These are phyloP conservation scores for Anguilla marmorata DNA, from an alignment of 2,797 vertebrate genomes.

Conservation along the genomic window DNA sequence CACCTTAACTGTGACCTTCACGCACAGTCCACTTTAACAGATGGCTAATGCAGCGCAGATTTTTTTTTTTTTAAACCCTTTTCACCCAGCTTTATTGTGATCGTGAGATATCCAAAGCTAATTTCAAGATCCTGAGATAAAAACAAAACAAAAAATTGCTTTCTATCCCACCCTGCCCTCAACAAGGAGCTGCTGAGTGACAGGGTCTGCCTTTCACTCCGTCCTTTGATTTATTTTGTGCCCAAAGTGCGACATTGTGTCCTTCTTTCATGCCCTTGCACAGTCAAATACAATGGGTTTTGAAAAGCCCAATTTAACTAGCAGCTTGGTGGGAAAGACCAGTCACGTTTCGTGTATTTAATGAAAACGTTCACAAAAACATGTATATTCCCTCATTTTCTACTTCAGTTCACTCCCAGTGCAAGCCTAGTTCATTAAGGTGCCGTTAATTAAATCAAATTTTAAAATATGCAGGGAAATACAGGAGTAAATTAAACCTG, in stretches of 20 bases:
- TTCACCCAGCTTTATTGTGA: constrained; percentile 2
- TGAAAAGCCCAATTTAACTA: neutral
- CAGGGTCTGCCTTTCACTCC: neutral
- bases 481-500: neutral
- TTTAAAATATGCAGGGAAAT: neutral
- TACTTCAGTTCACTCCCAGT: neutral
- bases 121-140: constrained; percentile 27
- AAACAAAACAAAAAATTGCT: constrained; percentile 11
- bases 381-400: neutral
- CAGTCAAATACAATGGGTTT: neutral
- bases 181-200: constrained; percentile 2
- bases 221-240: neutral
- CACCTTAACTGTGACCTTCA: constrained; percentile 26
- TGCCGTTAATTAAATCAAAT: neutral
- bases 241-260: neutral
- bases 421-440: neutral
- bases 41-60: neutral
- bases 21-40: constrained; percentile 1
- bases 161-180: constrained; percentile 16
- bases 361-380: constrained; percentile 19
- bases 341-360: neutral
- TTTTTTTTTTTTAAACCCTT: neutral
- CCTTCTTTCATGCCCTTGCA: constrained; percentile 8
- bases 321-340: neutral
- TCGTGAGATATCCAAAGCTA: constrained; percentile 7